These are phyloP conservation scores for Danio jaintianensis DNA, from an alignment of 2,797 vertebrate genomes.

Conservation along the genomic window DNA sequence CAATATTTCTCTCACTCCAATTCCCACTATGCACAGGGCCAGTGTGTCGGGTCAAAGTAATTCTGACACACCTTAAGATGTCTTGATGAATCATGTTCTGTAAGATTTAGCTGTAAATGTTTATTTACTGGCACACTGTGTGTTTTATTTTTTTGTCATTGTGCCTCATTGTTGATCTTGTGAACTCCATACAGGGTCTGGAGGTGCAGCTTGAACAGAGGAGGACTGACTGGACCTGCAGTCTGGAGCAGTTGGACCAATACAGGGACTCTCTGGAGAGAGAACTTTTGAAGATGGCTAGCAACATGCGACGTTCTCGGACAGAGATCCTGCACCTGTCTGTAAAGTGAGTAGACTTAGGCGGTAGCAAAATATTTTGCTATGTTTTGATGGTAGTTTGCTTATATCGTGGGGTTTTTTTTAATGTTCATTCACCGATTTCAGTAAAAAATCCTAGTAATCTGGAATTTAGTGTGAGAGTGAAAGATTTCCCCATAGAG, in stretches of 20 bases:
- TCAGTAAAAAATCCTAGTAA: too few species aligned
- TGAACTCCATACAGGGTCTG: slow-evolving; percentile 43
- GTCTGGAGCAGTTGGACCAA: slow-evolving; percentile 82
- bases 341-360: slow-evolving; percentile 79
- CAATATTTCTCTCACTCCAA: slow-evolving; percentile 54
- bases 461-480: too few species aligned
- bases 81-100: not conserved
- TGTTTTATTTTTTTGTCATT: not conserved
- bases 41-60: slow-evolving; percentile 5
- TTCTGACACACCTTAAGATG: slow-evolving; percentile 4
- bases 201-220: slow-evolving; percentile 75
- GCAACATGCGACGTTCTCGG: slow-evolving; percentile 84
- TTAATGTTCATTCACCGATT: not conserved
- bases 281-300: slow-evolving; percentile 83
- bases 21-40: slow-evolving; percentile 43
- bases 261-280: slow-evolving; percentile 85
- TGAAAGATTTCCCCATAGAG: too few species aligned
- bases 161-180: slow-evolving; percentile 1
- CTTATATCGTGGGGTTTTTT: too few species aligned
- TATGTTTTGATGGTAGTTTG: not conserved
- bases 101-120: not conserved
- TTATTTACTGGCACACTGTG: not conserved
- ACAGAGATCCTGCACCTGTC: slow-evolving; percentile 86
- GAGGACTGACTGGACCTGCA: slow-evolving; percentile 77
- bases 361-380: not conserved